These are phyloP conservation scores for Belgica antarctica DNA, from an alignment of 2,888 invertebrate species.

Conservation along the genomic window DNA sequence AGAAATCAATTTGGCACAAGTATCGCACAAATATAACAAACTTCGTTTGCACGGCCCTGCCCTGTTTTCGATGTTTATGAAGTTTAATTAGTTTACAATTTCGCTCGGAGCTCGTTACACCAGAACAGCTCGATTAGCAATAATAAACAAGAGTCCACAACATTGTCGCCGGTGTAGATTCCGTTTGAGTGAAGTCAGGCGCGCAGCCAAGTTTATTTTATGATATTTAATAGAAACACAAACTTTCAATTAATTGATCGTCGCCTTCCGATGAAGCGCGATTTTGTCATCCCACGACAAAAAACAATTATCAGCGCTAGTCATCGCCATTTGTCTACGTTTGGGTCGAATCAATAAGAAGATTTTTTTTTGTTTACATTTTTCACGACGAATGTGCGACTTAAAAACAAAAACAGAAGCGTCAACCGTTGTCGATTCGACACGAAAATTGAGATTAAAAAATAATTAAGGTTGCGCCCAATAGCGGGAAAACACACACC, in stretches of 20 bases:
- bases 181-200: too few relatives aligned
- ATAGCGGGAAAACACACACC: too few relatives aligned
- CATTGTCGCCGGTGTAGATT: too few relatives aligned
- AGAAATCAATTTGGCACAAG: background rate
- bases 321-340: background rate
- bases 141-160: too few relatives aligned
- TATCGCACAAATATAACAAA: background rate
- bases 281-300: background rate
- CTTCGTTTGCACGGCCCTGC: too few relatives aligned
- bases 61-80: too few relatives aligned
- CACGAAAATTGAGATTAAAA: background rate
- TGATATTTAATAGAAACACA: constrained; percentile 10
- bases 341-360: too few relatives aligned
- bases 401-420: too few relatives aligned
- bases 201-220: constrained; percentile 12
- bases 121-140: too few relatives aligned
- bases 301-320: background rate
- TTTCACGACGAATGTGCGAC: background rate
- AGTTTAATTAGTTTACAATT: too few relatives aligned
- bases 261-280: background rate
- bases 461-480: background rate
- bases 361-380: background rate
- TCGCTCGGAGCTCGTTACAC: too few relatives aligned
- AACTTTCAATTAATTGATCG: constrained; percentile 1
- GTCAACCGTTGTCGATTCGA: too few relatives aligned